Evolutionary conservation across 2,888 invertebrate species (phyloP), one percentile per base, ranked within the genome.

Genomic region (Epirrita christyi): DNA sequence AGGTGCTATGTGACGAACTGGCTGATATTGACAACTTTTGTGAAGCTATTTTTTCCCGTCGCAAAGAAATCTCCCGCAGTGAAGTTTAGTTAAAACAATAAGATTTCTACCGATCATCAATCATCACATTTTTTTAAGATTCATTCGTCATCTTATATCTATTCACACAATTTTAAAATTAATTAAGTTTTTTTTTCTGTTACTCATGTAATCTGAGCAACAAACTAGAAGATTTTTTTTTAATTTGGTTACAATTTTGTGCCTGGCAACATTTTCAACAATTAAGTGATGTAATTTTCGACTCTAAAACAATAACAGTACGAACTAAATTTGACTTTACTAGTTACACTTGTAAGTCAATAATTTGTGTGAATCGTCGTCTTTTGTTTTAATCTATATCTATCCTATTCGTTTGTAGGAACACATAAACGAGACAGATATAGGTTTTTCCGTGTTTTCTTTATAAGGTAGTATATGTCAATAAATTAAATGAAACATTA

Each of bases 401-500:
- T 46, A 46, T 59, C 49, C 41, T 41, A n/a, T 58, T 45, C 41
- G 11, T 45, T 32, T 34, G n/a, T 21, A 3, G 29, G 37, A 56
- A 32, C 45, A 38, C 27, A 13, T 21, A 10, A 51, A 36, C 9
- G 46, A 52, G 50, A 55, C 21, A 47, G 27, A 28, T 38, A 52
- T 43, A 48, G 38, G 15, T 55, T 34, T 44, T 10, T 27, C 38
- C 21, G 14, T 32, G 14, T 32, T 47, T 14, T 11, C 40, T 32
- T 15, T 21, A 6, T 15, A n/a, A 6, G 9, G n/a, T 28, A n/a
- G 28, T 34, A 40, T 50, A 43, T 34, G 51, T 52, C 43, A 61
- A 56, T 61, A 56, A 61, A 57, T 57, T 36, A 55, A 43, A 47
- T n/a, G 27, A 29, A 49, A 34, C 36, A n/a, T 50, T 55, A 55